phyloP scores from a whole-genome alignment of 2,113 vertebrate genomes.

The Microtus pennsylvanicus region DNA sequence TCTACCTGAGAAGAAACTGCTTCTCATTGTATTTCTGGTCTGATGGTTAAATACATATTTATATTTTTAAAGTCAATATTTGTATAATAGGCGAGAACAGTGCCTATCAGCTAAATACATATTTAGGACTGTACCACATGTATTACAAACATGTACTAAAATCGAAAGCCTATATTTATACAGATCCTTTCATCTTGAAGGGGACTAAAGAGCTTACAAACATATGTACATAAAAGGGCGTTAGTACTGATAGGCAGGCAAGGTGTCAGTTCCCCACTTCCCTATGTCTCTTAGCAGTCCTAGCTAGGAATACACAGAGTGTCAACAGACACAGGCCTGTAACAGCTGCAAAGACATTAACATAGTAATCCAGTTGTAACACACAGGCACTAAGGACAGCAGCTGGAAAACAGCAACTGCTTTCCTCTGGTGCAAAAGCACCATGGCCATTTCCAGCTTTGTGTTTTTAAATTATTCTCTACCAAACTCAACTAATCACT shows the following conservation, averaged over 20 bases:
- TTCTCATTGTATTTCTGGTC: conserved; percentile 80
- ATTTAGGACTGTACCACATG: conserved; percentile 82
- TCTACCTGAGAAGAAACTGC: conserved; percentile 80
- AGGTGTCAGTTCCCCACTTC: conserved; percentile 53
- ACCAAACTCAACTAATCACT: conserved; percentile 79
- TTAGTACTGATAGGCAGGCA: conserved; percentile 57
- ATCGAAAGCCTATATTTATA: conserved; percentile 82
- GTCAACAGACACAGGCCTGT: conserved; percentile 62
- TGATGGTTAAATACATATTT: conserved; percentile 84
- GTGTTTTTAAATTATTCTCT: conserved; percentile 76
- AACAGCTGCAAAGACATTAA: conserved; percentile 45
- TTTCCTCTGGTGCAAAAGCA: conserved; percentile 34
- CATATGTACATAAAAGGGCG: conserved; percentile 75
- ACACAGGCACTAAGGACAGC: conserved; percentile 6
- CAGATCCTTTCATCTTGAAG: conserved; percentile 80
- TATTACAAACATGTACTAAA: conserved; percentile 83
- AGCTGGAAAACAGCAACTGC: conserved; percentile 17
- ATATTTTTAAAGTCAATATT: conserved; percentile 85
- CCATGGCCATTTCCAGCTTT: conserved; percentile 53
- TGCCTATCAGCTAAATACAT: conserved; percentile 84
- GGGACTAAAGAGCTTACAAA: conserved; percentile 79
- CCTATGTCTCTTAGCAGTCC: conserved; percentile 50
- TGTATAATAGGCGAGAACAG: conserved; percentile 81
- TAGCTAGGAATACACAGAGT: conserved; percentile 41
- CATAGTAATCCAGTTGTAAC: conserved; percentile 25